Evolutionary conservation across 1,140 invertebrate species (phyloP).

Genomic region (Sipha flava): DNA sequence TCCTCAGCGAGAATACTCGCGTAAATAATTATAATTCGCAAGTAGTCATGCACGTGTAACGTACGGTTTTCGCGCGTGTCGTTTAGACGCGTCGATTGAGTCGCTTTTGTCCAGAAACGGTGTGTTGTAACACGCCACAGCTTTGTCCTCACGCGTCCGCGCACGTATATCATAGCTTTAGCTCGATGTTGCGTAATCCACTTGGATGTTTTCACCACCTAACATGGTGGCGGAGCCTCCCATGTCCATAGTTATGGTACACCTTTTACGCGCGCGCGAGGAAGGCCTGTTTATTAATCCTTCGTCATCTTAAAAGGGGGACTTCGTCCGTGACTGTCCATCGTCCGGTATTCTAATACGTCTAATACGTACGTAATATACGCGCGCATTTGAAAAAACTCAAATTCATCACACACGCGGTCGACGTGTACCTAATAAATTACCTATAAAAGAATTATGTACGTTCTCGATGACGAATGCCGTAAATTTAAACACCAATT

Average conservation of each 20-base stretch:
- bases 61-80: background rate
- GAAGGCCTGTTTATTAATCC: background rate
- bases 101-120: background rate
- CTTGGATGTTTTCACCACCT: background rate
- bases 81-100: background rate
- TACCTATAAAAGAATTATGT: no score
- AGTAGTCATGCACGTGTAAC: no score
- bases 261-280: no score
- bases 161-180: background rate
- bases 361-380: no score
- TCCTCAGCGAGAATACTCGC: no score
- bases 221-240: background rate
- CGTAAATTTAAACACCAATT: no score
- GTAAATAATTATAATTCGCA: no score
- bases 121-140: background rate
- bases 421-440: no score
- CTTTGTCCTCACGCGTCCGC: background rate
- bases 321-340: background rate
- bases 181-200: background rate
- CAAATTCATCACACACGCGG: no score
- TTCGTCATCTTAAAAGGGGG: background rate
- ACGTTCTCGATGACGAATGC: no score
- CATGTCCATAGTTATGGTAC: background rate
- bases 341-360: no score
- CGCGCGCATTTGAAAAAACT: no score